Conservation (phyloP, 2,797 vertebrate genomes). For the Gymnothorax reevesii region DNA sequence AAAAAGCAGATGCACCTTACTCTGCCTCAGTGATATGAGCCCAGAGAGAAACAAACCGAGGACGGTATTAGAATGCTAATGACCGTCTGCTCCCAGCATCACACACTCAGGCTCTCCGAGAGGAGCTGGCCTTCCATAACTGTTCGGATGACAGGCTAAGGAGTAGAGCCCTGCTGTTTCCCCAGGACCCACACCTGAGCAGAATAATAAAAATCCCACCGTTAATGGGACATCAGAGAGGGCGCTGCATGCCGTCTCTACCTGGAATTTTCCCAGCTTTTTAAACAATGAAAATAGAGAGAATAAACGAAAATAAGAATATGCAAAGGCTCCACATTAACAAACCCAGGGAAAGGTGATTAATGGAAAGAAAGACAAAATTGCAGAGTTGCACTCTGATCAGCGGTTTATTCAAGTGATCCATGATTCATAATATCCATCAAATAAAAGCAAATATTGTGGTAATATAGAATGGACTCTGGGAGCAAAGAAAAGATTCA, state of each 20-base stretch:
- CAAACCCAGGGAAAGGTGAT: not conserved
- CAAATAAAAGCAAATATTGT: not conserved
- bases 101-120: not conserved
- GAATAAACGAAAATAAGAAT: not conserved
- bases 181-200: not conserved
- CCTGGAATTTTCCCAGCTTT: not conserved
- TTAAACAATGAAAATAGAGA: not conserved
- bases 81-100: not conserved
- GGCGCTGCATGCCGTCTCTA: constrained; percentile 5
- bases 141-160: constrained; percentile 9
- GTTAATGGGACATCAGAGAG: constrained; percentile 14
- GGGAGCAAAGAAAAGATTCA: not conserved
- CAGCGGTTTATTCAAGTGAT: not conserved
- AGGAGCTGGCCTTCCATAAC: constrained; percentile 14
- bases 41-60: constrained; percentile 11
- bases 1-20: not conserved
- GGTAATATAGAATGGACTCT: not conserved
- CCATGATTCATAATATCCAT: not conserved
- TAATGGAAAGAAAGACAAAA: not conserved
- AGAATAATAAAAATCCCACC: not conserved
- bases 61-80: not conserved
- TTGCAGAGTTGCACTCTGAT: not conserved
- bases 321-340: not conserved
- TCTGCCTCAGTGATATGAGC: not conserved
- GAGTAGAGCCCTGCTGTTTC: constrained; percentile 11